Evolutionary conservation across 1,140 invertebrate species (phyloP), one percentile per base, ranked within the genome.

Genomic region (Penaeus chinensis): DNA sequence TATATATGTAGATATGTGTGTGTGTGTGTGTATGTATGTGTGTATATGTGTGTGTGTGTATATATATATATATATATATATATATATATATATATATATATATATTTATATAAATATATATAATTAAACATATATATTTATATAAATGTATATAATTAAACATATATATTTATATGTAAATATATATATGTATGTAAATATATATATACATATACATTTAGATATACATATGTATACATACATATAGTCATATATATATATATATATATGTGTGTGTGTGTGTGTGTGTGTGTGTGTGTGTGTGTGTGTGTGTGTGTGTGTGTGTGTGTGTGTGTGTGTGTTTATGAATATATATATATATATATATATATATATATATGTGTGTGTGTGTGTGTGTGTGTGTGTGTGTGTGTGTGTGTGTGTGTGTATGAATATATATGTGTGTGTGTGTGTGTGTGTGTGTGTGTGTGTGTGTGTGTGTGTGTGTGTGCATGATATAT

Each of bases 1-100:
- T 71, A 2, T 74, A 74, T 74, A 74, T 74, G 32, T 74, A 27
- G 16, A 71, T 74, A 74, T 74, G 20, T 74, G 32, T 74, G 32
- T 74, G 32, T 74, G 32, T 74, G 32, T 74, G 32, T 74, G 20
- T 74, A 71, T 71, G 32, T 71, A 71, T 71, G 32, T 71, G n/a
- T 71, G n/a, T 71, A 71, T 71, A 19, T 71, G 32, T 74, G 20
- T 74, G 32, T 74, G 27, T 71, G 27, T 71, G 27, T 71, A 71
- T 71, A 71, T 71, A 19, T 71, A 27, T 71, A 19, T 71, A 27
- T n/a, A n/a, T n/a, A n/a, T n/a, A n/a, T n/a, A n/a, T n/a, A n/a
- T n/a, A n/a, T n/a, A n/a, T n/a, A n/a, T n/a, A n/a, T n/a, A n/a
- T n/a, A n/a, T n/a, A n/a, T n/a, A n/a, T n/a, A n/a, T n/a, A n/a